These are phyloP conservation scores for Plectus sambesii DNA, from an alignment of 1,140 invertebrate species.

Conservation along the genomic window DNA sequence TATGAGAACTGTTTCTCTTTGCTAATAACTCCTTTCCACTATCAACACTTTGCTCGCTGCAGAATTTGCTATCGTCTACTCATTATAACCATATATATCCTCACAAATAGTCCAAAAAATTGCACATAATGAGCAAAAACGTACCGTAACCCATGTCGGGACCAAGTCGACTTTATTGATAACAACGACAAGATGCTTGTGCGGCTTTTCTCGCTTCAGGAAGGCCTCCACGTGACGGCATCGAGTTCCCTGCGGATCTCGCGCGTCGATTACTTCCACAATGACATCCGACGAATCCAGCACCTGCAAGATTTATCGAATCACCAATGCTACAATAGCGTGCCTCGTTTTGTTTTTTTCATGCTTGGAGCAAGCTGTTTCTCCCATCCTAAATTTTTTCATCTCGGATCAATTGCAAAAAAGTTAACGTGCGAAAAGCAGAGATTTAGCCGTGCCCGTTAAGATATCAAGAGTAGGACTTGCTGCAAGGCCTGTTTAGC, in stretches of 20 bases:
- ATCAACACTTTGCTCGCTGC: neutral
- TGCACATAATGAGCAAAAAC: constrained; percentile 26
- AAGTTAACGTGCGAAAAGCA: too few relatives aligned
- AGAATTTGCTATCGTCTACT: too few relatives aligned
- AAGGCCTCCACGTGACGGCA: constrained; percentile 79
- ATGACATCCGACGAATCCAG: constrained; percentile 97
- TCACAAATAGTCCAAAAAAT: neutral
- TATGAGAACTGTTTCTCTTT: too few relatives aligned
- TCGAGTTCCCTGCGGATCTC: constrained; percentile 48
- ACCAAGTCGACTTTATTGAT: constrained; percentile 85
- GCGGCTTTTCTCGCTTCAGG: constrained; percentile 74
- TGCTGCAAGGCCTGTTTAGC: too few relatives aligned
- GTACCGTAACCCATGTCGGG: constrained; percentile 82
- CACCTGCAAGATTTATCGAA: too few relatives aligned
- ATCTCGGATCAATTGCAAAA: too few relatives aligned
- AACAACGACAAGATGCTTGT: constrained; percentile 87
- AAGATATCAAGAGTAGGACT: too few relatives aligned
- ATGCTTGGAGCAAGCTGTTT: too few relatives aligned
- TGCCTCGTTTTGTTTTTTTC: neutral
- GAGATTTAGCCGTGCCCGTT: too few relatives aligned
- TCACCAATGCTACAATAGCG: constrained; percentile 5
- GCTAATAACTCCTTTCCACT: neutral
- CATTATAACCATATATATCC: too few relatives aligned
- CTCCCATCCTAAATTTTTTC: too few relatives aligned
- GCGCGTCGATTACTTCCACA: constrained; percentile 58